A percentile compares a stretch with the other conserved stretches of the same genome.
phyloP scores from a whole-genome alignment of 2,797 vertebrate species.

The Amazonetta brasiliensis region DNA sequence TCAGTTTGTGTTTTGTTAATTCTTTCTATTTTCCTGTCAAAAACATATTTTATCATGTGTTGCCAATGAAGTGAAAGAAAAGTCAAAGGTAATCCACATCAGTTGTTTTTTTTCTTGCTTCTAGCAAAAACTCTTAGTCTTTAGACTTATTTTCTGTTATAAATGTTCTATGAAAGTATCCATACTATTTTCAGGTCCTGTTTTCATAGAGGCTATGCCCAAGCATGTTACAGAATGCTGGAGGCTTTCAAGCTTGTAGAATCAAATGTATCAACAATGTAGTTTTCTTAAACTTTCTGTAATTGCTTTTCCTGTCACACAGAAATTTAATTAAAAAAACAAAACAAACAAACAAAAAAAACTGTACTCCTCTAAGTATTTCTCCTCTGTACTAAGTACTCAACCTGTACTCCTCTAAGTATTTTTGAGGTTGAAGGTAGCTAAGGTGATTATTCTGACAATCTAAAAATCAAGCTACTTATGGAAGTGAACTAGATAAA shows the following conservation, averaged over 20 bases:
- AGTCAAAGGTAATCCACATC: conserved; percentile 53
- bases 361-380: too few relatives aligned
- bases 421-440: background rate
- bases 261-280: background rate
- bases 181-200: background rate
- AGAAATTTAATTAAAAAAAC: background rate
- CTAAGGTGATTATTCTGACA: background rate
- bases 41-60: background rate
- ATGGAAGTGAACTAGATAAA: background rate
- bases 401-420: background rate
- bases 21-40: conserved; percentile 61
- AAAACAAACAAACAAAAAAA: too few relatives aligned
- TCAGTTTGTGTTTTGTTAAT: conserved; percentile 53
- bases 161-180: background rate
- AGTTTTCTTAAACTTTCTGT: background rate
- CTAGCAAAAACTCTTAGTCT: conserved; percentile 4
- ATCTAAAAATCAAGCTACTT: background rate
- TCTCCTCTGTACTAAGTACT: too few relatives aligned
- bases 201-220: background rate
- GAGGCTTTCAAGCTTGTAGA: background rate
- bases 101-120: background rate
- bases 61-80: conserved; percentile 21
- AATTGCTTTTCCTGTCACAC: background rate
- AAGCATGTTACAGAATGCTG: background rate
- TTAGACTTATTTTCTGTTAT: background rate